Base-by-base conservation (phyloP, 2,888 invertebrate genomes). In the Hemithea aestivaria region DNA sequence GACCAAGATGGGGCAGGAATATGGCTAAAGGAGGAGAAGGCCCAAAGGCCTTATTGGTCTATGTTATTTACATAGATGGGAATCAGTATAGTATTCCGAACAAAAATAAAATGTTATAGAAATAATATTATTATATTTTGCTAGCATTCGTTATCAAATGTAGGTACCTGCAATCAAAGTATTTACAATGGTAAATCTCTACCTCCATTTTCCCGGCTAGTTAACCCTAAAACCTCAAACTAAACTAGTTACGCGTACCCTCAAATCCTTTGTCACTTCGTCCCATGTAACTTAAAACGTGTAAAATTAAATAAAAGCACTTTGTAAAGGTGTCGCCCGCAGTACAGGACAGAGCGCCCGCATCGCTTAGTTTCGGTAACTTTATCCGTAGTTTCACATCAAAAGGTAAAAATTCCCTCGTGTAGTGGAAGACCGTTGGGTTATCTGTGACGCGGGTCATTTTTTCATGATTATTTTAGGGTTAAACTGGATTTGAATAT, bases 221-320 rank as follows among this genome's bases (percentile, higher is more conserved):
- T 39, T 26, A 32, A 12, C 27, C 35, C 11, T 20, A 27, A 27
- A 25, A 28, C 50, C 58, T 54, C 46, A 51, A 62, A 60, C 58
- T 64, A 53, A 66, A 66, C 66, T 67, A 68, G 62, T 67, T 66
- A 62, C n/a, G n/a, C n/a, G n/a, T 48, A 34, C 35, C 62, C 56
- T 53, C 24, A 42, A 53, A 54, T 56, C 68, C 66, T 71, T 71
- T 64, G 70, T 64, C 51, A 40, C 29, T 35, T 35, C n/a, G 36
- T 26, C 10, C 41, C 36, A 37, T 49, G 66, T 61, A 62, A 69
- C 68, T 64, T 72, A 69, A 72, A 74, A 73, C 63, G 72, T 64
- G 70, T 65, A 66, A 78, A 82, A 79, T 80, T 75, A 81, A 79
- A 81, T 80, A 81, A 74, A 68, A 76, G 69, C 71, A 64, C 73